phyloP scores from a whole-genome alignment of 2,797 vertebrate genomes.

The Lepilemur ruficaudatus region DNA sequence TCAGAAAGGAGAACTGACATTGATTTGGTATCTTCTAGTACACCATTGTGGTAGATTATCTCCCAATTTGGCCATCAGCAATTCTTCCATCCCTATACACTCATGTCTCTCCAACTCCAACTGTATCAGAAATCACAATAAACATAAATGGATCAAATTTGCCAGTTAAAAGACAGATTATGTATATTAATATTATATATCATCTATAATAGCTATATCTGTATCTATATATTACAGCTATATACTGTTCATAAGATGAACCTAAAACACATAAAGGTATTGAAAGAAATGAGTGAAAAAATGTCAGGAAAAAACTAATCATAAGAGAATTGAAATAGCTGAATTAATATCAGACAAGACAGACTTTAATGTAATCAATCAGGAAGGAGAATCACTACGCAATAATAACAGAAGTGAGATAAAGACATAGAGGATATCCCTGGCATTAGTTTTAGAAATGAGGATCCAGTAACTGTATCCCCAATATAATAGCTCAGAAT shows the following conservation, averaged over 20 bases:
- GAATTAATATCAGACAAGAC: background rate
- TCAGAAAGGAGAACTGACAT: background rate
- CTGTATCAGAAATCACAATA: conserved; percentile 11
- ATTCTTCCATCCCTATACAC: background rate
- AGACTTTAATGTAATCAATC: background rate
- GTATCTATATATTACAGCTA: background rate
- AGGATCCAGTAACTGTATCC: background rate
- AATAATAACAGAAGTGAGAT: background rate
- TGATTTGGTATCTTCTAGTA: background rate
- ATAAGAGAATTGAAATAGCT: background rate
- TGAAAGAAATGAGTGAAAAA: conserved; percentile 38
- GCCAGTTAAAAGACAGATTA: background rate
- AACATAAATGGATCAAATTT: background rate
- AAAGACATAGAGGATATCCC: background rate
- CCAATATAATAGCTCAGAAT: background rate
- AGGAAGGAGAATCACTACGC: background rate
- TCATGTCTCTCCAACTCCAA: background rate
- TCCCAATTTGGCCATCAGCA: background rate
- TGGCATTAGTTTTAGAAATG: background rate
- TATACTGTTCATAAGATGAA: background rate
- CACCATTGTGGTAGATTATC: background rate
- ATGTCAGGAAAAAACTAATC: background rate
- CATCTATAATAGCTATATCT: background rate
- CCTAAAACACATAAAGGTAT: background rate
- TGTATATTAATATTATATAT: background rate